Percentiles rank a stretch among this genome's conserved stretches.
Evolutionary conservation across 2,797 vertebrate species (phyloP).

Genomic region (Gallinago solitaria): DNA sequence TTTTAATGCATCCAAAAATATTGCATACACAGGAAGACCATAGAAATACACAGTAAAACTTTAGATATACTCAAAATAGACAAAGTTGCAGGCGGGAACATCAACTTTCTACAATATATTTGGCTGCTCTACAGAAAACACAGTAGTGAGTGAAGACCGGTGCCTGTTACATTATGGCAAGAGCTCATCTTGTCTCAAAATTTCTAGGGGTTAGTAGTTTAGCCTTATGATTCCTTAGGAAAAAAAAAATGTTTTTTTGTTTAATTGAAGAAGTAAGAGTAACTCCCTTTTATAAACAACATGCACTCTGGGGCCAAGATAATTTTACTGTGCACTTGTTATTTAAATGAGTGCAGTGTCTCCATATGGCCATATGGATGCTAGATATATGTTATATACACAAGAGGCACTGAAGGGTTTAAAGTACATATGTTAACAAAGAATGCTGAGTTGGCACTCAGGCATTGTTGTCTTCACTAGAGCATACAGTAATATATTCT

Average conservation of each 20-base stretch:
- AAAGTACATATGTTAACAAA: slow-evolving; percentile 56
- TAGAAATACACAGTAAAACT: neutral
- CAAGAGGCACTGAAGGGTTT: slow-evolving; percentile 43
- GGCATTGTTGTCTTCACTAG: neutral
- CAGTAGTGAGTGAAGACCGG: neutral
- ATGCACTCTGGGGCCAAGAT: slow-evolving; percentile 21
- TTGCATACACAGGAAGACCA: neutral
- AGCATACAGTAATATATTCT: neutral
- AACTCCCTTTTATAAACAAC: slow-evolving; percentile 23
- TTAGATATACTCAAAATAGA: neutral
- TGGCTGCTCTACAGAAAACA: neutral
- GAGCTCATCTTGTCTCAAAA: neutral
- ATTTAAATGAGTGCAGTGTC: slow-evolving; percentile 49
- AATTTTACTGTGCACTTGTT: slow-evolving; percentile 55
- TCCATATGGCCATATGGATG: slow-evolving; percentile 51
- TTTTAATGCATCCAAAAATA: neutral
- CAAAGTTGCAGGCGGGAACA: neutral
- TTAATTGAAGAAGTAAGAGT: slow-evolving; percentile 10
- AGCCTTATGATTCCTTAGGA: neutral
- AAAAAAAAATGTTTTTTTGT: neutral
- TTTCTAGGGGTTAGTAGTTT: neutral
- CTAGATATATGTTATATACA: slow-evolving; percentile 33
- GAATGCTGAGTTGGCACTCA: slow-evolving; percentile 7
- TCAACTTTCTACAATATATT: neutral
- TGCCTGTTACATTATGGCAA: neutral